A percentile compares a stretch with the other conserved stretches of the same genome.
These are phyloP conservation scores for Tragelaphus strepsiceros DNA, from an alignment of 2,113 vertebrate species.

Conservation along the genomic window DNA sequence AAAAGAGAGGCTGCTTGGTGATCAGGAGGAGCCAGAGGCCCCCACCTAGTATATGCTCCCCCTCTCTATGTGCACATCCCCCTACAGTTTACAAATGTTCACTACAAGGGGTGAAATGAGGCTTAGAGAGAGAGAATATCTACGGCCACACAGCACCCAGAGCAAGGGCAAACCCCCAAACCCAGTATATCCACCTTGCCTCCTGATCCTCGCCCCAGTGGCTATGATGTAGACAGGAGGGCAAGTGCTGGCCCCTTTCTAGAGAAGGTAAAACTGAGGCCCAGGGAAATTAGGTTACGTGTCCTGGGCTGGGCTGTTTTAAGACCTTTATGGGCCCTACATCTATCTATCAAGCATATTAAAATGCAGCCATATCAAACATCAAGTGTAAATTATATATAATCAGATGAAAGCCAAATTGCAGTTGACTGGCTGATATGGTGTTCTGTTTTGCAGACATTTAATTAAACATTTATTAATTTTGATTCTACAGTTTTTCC, in stretches of 20 bases:
- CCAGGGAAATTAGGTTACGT: background rate
- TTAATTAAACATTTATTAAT: constrained; percentile 76
- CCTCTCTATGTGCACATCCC: background rate
- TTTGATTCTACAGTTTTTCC: constrained; percentile 64
- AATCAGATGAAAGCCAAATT: constrained; percentile 66
- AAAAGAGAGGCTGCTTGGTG: background rate
- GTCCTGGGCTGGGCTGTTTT: background rate
- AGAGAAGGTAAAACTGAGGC: constrained; percentile 43
- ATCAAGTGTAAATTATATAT: constrained; percentile 59
- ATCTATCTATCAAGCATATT: constrained; percentile 16
- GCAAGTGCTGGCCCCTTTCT: background rate
- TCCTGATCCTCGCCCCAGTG: background rate
- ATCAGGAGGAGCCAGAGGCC: background rate
- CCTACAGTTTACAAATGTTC: background rate
- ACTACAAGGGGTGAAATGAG: background rate
- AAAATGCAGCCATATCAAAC: constrained; percentile 49
- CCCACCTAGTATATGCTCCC: background rate
- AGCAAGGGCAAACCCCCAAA: background rate
- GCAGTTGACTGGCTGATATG: constrained; percentile 54
- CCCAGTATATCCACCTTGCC: background rate
- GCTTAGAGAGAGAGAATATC: constrained; percentile 14
- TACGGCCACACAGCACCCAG: background rate
- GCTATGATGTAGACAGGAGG: background rate
- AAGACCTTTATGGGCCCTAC: background rate
- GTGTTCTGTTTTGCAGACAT: constrained; percentile 62